Evolutionary conservation across 1,140 invertebrate species (phyloP).

Genomic region (Aphis craccivora): DNA sequence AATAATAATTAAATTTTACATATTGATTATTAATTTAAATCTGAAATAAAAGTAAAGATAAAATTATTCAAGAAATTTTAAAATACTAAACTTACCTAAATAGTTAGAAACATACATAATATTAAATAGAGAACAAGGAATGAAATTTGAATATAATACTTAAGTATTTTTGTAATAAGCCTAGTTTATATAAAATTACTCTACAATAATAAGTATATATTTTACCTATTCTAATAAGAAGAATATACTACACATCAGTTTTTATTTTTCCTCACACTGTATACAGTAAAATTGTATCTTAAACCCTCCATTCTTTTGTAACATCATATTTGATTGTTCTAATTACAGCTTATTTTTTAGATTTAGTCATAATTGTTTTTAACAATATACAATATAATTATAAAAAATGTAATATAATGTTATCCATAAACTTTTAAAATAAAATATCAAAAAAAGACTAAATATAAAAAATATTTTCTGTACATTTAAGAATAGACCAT

Average conservation of each 20-base stretch:
- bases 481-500: neutral
- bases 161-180: too few relatives aligned
- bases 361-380: neutral
- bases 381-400: neutral
- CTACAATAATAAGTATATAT: neutral
- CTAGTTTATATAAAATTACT: neutral
- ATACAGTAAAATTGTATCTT: neutral
- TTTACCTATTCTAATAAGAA: neutral
- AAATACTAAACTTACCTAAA: neutral
- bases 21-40: neutral
- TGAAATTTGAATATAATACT: neutral
- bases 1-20: neutral
- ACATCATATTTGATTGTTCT: neutral
- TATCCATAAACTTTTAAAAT: neutral
- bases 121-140: neutral
- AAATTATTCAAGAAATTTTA: neutral
- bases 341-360: neutral
- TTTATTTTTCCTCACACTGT: neutral
- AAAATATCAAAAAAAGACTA: slow-evolving; percentile 4
- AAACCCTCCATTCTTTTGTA: neutral
- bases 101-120: neutral
- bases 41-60: neutral
- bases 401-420: neutral
- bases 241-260: neutral
- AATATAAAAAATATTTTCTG: slow-evolving; percentile 25